Evolutionary conservation across 2,888 invertebrate genomes (phyloP), one percentile per base, ranked within the genome.

Genomic region (Amiota communis): DNA sequence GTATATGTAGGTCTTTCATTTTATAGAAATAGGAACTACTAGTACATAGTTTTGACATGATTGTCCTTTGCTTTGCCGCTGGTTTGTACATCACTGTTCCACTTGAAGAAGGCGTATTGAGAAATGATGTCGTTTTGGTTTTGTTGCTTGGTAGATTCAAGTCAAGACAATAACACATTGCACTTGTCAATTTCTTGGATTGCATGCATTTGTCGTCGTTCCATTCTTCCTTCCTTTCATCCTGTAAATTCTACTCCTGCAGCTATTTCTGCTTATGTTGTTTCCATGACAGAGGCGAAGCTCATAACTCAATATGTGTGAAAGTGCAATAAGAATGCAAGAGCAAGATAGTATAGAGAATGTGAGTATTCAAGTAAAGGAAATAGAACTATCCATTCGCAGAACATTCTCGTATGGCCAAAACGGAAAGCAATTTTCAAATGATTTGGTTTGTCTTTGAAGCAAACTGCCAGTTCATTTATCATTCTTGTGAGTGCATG

Each of bases 131-230:
- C 6, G 36, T 36, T 36, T 36, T 36, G 36, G 36, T 0, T 36
- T 36, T 2, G 36, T 36, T 36, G 46, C 48, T 20, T n/a, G 12
- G 56, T 56, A 53, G 69, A 61, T 13, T 48, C 48, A 15, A 49
- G 49, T 20, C 49, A 53, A 20, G 36, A 56, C 56, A 65, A 70
- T 69, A 71, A 70, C 75, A 73, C 74, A 70, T 70, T 73, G 67
- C 76, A 79, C 77, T 81, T 79, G 81, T 80, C 81, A 76, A 79
- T 81, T 77, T 77, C 77, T 75, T 59, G 59, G 12, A 17, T 81
- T 77, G 70, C 36, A 36, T 36, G 75, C 61, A 53, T 73, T 63
- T 67, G 75, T 36, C 77, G 12, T 70, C 74, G 64, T 57, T 20
- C 23, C 59, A 23, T 36, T 36, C 36, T 36, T 36, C 36, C 8